A percentile compares a stretch with the other conserved stretches of the same genome.
Evolutionary conservation across 2,888 invertebrate species (phyloP).

Genomic region (Hypena proboscidalis): DNA sequence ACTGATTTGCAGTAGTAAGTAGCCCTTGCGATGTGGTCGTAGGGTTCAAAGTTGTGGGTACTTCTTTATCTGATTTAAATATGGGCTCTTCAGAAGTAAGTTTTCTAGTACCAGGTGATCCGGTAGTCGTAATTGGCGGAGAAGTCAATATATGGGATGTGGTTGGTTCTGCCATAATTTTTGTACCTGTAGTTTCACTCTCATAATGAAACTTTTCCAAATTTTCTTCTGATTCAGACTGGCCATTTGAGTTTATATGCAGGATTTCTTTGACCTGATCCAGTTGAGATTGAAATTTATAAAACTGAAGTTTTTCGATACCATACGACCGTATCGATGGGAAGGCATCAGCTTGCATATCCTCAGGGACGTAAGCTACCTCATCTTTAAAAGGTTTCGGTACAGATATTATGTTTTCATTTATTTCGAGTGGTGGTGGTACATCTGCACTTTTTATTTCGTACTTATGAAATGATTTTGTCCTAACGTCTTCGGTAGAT

Average conservation of each 20-base stretch:
- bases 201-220: conserved; percentile 67
- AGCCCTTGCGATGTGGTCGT: conserved; percentile 36
- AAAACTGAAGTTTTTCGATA: conserved; percentile 71
- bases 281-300: conserved; percentile 67
- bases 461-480: conserved; percentile 22
- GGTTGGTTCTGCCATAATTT: conserved; percentile 11
- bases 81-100: conserved; percentile 2
- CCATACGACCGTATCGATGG: conserved; percentile 75
- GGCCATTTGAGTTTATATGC: conserved; percentile 70
- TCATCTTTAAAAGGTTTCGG: conserved; percentile 31
- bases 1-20: conserved; percentile 51
- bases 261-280: conserved; percentile 71
- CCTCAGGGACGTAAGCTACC: conserved; percentile 72
- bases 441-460: conserved; percentile 45
- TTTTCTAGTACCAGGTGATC: background rate
- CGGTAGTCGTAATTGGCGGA: background rate
- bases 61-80: conserved; percentile 6
- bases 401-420: conserved; percentile 33
- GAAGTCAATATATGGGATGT: conserved; percentile 2
- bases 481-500: conserved; percentile 25
- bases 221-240: conserved; percentile 54
- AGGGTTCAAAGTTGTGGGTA: conserved; percentile 30
- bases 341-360: conserved; percentile 76
- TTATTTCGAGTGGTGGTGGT: conserved; percentile 45
- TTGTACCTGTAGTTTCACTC: conserved; percentile 45